A percentile compares a stretch with the other conserved stretches of the same genome.
Conservation (phyloP, 92 coral and sea anemone genomes). For the Umimayanthus chanpuru region DNA sequence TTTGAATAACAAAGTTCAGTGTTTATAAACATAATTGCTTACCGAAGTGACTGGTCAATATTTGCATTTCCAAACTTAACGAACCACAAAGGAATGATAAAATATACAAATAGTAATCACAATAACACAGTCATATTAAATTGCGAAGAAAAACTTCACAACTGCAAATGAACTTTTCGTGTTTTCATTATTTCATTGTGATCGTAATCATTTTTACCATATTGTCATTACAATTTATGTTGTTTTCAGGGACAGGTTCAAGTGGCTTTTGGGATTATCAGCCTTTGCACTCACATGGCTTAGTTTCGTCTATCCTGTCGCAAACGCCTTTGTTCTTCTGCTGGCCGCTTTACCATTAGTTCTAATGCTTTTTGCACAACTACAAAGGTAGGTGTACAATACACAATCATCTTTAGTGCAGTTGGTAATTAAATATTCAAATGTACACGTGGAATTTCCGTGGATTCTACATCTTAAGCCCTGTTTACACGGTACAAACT, state of each 20-base stretch:
- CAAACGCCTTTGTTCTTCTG: conserved; percentile 85
- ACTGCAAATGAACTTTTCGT: not conserved
- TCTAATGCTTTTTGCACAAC: conserved; percentile 73
- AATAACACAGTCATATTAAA: too few relatives aligned
- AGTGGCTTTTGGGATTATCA: conserved; percentile 54
- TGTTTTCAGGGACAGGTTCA: conserved; percentile 60
- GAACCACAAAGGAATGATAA: too few relatives aligned
- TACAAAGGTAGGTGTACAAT: conserved; percentile 62
- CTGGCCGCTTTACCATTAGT: conserved; percentile 75
- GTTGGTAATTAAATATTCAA: too few relatives aligned
- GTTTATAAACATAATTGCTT: too few relatives aligned
- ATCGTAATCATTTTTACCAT: not conserved
- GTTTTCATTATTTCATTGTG: not conserved
- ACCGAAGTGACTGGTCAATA: too few relatives aligned
- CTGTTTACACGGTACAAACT: too few relatives aligned
- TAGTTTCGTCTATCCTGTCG: conserved; percentile 91
- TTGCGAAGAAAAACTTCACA: too few relatives aligned
- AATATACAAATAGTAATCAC: too few relatives aligned
- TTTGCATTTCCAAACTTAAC: too few relatives aligned
- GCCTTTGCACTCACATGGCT: conserved; percentile 78
- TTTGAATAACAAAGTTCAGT: too few relatives aligned
- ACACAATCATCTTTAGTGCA: not conserved
- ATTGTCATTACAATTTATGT: not conserved
- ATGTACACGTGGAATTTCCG: not conserved
- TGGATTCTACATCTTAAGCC: too few relatives aligned